Evolutionary conservation across 1,140 invertebrate species (phyloP).

Genomic region (Pseudomyrmex pallidus): DNA sequence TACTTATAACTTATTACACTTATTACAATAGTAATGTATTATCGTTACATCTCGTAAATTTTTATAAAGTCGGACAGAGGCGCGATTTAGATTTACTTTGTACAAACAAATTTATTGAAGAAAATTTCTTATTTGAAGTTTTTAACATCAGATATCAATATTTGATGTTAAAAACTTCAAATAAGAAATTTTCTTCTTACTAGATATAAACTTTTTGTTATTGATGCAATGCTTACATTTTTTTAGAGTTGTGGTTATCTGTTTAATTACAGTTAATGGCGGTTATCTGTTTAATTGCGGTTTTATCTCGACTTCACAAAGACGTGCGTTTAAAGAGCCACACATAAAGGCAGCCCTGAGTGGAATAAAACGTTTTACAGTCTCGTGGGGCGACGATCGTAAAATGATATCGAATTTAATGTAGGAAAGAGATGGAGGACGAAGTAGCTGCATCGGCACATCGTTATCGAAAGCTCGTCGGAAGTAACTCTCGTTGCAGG

Average conservation of each 20-base stretch:
- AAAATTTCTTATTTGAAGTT: too few species aligned
- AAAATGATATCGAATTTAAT: slow-evolving; percentile 70
- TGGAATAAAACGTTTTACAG: slow-evolving; percentile 51
- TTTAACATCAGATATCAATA: not conserved
- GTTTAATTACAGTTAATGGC: not conserved
- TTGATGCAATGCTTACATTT: not conserved
- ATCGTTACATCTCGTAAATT: not conserved
- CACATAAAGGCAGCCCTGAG: slow-evolving; percentile 19
- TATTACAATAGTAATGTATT: too few species aligned
- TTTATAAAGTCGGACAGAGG: not conserved
- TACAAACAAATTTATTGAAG: not conserved
- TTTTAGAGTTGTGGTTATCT: too few species aligned
- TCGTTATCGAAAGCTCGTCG: slow-evolving; percentile 41
- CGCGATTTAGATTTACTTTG: too few species aligned
- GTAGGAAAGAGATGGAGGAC: slow-evolving; percentile 15
- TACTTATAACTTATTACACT: too few species aligned
- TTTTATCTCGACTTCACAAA: slow-evolving; percentile 10
- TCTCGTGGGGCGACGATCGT: slow-evolving; percentile 42
- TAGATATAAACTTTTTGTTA: not conserved
- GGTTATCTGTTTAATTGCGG: not conserved
- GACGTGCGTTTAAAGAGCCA: not conserved
- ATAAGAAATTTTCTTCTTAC: not conserved
- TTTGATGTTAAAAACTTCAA: not conserved
- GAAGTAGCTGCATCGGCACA: slow-evolving; percentile 20
- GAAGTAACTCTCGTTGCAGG: slow-evolving; percentile 21